Percentiles rank a stretch among this genome's conserved stretches.
These are phyloP conservation scores for Rhinogobius similis DNA, from an alignment of 2,113 vertebrate species.

Conservation along the genomic window DNA sequence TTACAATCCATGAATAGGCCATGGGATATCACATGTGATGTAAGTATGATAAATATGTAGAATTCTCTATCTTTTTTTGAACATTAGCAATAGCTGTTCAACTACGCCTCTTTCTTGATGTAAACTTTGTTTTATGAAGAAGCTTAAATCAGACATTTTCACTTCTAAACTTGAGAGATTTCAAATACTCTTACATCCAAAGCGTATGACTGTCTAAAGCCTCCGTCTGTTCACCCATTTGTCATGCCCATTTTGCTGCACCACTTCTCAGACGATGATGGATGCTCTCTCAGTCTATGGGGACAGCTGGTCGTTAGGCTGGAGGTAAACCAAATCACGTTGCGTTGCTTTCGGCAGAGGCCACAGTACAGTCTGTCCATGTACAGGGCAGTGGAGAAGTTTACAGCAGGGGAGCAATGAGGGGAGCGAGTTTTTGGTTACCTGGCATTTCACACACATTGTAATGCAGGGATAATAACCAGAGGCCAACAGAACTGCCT, in stretches of 20 bases:
- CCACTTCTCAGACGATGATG: slow-evolving; percentile 50
- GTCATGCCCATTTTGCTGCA: slow-evolving; percentile 33
- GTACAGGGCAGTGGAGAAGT: neutral
- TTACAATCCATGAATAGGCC: too few relatives aligned
- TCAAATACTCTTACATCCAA: slow-evolving; percentile 22
- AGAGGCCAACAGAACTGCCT: slow-evolving; percentile 26
- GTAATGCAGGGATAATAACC: slow-evolving; percentile 64
- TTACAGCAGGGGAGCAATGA: slow-evolving; percentile 4
- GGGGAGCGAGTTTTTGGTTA: slow-evolving; percentile 24
- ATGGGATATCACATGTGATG: too few relatives aligned
- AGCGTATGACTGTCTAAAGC: slow-evolving; percentile 33
- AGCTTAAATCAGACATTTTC: slow-evolving; percentile 12
- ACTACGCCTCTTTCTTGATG: too few relatives aligned
- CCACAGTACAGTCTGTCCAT: neutral
- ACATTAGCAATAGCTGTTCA: too few relatives aligned
- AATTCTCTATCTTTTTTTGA: too few relatives aligned
- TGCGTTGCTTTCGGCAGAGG: slow-evolving; percentile 1
- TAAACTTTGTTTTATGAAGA: neutral
- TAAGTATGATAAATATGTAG: too few relatives aligned
- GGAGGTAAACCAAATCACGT: slow-evolving; percentile 41
- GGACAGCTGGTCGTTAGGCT: slow-evolving; percentile 59
- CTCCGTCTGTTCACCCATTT: slow-evolving; percentile 40
- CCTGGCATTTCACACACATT: slow-evolving; percentile 54
- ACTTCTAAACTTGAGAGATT: slow-evolving; percentile 13
- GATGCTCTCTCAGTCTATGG: slow-evolving; percentile 48